Conservation (phyloP, 2,888 invertebrate species). For the Acanthosepion esculentum region DNA sequence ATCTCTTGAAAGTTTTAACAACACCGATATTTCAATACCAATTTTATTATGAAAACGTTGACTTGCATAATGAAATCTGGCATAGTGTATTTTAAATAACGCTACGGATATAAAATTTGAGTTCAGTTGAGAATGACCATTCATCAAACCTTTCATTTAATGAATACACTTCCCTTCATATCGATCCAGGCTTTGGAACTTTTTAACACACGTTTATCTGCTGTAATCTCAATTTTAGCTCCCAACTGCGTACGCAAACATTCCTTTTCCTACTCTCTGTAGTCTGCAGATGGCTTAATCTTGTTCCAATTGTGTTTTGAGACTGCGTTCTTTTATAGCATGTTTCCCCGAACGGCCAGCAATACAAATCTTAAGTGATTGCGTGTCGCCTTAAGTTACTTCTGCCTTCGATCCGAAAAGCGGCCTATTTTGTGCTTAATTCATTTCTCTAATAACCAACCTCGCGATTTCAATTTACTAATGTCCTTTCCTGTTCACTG, state of each 20-base stretch:
- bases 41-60: too few species aligned
- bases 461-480: conserved; percentile 33
- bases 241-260: neutral
- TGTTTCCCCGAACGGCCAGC: neutral
- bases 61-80: too few species aligned
- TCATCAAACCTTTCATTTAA: too few species aligned
- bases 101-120: too few species aligned
- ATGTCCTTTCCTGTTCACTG: neutral
- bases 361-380: neutral
- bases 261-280: neutral
- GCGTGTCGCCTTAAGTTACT: conserved; percentile 33
- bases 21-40: too few species aligned
- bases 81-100: too few species aligned
- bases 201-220: neutral
- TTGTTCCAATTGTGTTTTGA: conserved; percentile 16
- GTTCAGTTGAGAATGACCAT: too few species aligned
- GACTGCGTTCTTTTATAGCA: neutral
- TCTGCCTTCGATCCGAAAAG: neutral
- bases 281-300: neutral
- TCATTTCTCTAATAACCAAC: neutral
- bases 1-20: too few species aligned
- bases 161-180: too few species aligned
- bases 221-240: neutral
- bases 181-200: too few species aligned
- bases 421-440: neutral